phyloP scores from a whole-genome alignment of 2,113 vertebrate species.

The Antidorcas marsupialis region DNA sequence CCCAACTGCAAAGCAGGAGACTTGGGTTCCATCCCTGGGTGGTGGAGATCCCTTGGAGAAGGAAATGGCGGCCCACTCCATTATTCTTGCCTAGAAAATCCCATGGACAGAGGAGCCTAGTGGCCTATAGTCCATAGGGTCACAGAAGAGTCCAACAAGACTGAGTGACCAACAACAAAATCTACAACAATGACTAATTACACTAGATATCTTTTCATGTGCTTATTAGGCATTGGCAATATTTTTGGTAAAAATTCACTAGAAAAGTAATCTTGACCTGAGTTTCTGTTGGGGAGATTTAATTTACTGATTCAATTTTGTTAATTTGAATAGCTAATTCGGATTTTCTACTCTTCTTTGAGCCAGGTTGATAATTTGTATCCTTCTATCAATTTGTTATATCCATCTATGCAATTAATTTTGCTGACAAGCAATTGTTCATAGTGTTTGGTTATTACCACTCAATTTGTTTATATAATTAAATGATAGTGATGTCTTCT shows the following conservation, averaged over 20 bases:
- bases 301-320: not conserved
- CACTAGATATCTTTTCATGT: not conserved
- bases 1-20: not conserved
- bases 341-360: too few relatives aligned
- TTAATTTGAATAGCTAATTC: not conserved
- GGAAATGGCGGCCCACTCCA: not conserved
- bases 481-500: not conserved
- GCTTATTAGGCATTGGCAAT: not conserved
- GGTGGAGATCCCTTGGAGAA: not conserved
- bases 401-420: not conserved
- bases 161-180: not conserved
- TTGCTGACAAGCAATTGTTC: not conserved
- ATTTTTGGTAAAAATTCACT: not conserved
- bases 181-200: not conserved
- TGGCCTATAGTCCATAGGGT: not conserved
- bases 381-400: not conserved
- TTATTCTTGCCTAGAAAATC: not conserved
- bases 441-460: not conserved
- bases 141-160: accelerated
- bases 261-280: too few relatives aligned
- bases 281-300: not conserved
- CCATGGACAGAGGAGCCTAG: not conserved
- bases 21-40: not conserved
- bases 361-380: not conserved
- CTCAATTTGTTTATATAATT: not conserved